Conservation (phyloP, 64 coral and sea anemone species). For the Montipora efflorescens region DNA sequence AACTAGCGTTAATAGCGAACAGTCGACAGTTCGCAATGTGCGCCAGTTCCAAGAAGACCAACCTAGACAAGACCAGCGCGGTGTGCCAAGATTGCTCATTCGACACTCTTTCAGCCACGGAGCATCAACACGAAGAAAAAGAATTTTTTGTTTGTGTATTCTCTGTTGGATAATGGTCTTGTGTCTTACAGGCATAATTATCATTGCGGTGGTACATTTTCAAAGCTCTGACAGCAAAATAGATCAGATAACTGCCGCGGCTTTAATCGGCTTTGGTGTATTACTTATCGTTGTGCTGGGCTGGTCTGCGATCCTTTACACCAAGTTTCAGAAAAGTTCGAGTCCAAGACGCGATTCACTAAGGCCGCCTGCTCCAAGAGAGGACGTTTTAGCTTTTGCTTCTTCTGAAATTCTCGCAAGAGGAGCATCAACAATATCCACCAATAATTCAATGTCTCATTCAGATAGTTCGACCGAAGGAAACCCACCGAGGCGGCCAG, state of each 20-base stretch:
- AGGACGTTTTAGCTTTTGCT: conserved; percentile 32
- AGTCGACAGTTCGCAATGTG: neutral
- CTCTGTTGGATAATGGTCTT: conserved; percentile 30
- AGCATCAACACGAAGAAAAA: conserved; percentile 3
- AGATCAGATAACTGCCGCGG: conserved; percentile 33
- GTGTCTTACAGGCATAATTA: conserved; percentile 23
- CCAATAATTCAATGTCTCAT: conserved; percentile 14
- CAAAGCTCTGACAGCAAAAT: conserved; percentile 32
- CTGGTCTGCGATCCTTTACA: conserved; percentile 6
- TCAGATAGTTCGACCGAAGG: conserved; percentile 24
- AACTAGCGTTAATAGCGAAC: neutral
- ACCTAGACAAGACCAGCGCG: neutral
- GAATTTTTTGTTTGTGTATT: conserved; percentile 15
- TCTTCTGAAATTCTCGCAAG: neutral
- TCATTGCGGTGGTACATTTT: conserved; percentile 52
- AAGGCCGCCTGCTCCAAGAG: neutral
- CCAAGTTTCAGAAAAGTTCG: conserved; percentile 13
- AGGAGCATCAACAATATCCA: conserved; percentile 37
- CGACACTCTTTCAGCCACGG: neutral
- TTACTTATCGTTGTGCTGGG: conserved; percentile 28
- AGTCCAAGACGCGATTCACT: neutral
- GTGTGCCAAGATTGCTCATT: neutral
- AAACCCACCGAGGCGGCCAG: neutral
- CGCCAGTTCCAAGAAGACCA: neutral
- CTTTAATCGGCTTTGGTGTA: conserved; percentile 24